Evolutionary conservation across 2,113 vertebrate genomes (phyloP).

Genomic region (Agelaius phoeniceus): DNA sequence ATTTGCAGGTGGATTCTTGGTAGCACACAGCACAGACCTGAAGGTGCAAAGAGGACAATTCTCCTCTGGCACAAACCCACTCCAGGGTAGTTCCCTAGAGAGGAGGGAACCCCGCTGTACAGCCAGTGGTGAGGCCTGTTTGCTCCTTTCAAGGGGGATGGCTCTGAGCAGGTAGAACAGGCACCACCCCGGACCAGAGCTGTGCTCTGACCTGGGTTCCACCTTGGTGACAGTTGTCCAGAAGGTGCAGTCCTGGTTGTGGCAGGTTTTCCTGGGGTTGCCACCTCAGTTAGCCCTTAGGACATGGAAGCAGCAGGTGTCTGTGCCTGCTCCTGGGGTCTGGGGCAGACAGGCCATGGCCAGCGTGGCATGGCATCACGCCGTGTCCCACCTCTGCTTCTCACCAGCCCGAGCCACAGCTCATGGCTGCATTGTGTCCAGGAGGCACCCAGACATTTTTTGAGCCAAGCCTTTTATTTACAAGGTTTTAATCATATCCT

Average conservation of each 20-base stretch:
- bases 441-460: not conserved
- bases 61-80: not conserved
- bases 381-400: not conserved
- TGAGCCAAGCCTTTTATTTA: slow-evolving; percentile 11
- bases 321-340: not conserved
- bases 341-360: not conserved
- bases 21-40: not conserved
- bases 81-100: not conserved
- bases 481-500: slow-evolving; percentile 38
- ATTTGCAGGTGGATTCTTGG: not conserved
- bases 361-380: accelerated
- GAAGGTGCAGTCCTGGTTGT: not conserved
- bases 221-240: not conserved
- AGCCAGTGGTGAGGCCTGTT: not conserved
- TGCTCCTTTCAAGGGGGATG: not conserved
- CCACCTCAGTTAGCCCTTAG: not conserved
- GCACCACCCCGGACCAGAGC: not conserved
- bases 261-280: not conserved
- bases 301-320: not conserved
- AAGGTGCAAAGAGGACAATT: not conserved
- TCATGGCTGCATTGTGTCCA: not conserved
- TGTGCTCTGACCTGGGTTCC: not conserved
- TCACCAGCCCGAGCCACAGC: not conserved
- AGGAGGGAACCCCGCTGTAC: not conserved
- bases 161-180: accelerated